phyloP scores from a whole-genome alignment of 2,113 vertebrate species.

The human region DNA sequence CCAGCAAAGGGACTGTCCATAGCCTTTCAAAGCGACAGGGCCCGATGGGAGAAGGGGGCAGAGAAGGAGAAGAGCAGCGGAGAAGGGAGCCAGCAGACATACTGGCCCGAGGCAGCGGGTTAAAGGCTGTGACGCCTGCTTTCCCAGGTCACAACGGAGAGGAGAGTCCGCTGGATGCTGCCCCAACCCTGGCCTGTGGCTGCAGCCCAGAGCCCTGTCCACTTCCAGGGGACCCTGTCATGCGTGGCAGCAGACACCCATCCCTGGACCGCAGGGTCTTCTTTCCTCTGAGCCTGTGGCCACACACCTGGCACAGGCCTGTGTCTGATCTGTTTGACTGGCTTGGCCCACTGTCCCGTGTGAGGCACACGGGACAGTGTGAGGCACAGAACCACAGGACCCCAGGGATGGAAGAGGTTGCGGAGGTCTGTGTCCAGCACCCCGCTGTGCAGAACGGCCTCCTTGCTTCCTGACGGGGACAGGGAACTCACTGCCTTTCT shows the following conservation, averaged over 20 bases:
- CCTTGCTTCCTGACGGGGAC: background rate
- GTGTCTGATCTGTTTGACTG: background rate
- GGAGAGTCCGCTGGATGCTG: background rate
- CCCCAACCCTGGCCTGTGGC: background rate
- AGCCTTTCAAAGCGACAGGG: background rate
- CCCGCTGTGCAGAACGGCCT: background rate
- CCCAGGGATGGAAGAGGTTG: background rate
- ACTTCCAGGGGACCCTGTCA: no score
- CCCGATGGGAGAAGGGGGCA: background rate
- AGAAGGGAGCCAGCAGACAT: fast-evolving
- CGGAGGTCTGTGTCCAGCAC: no score
- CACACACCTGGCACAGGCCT: background rate
- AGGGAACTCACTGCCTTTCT: background rate
- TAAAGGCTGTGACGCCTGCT: background rate
- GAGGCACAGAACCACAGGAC: background rate
- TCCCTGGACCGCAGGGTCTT: background rate
- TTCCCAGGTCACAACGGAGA: background rate
- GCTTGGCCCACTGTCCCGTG: background rate
- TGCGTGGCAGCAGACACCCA: background rate
- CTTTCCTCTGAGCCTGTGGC: background rate
- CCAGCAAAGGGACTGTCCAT: background rate
- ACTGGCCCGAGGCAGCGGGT: no score
- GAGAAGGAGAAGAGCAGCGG: background rate
- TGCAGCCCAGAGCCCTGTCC: background rate
- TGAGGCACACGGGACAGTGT: no score